Percentiles rank a stretch among this genome's conserved stretches.
Evolutionary conservation across 2,888 invertebrate species (phyloP).

Genomic region (Dicyrtoma fusca): DNA sequence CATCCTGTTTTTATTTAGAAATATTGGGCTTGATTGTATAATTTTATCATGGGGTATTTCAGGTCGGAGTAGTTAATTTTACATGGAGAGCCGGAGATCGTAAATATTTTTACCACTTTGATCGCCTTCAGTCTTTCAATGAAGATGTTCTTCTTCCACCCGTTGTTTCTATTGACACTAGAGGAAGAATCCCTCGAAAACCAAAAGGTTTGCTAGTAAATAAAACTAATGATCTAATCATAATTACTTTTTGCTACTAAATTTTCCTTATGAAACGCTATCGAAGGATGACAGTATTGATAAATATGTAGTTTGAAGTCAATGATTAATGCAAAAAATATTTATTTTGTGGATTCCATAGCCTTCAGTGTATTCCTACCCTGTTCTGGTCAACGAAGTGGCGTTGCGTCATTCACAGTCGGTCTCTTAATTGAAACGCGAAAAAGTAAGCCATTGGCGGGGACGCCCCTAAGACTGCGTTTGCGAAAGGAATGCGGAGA

Average conservation of each 20-base stretch:
- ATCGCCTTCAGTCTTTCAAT: slow-evolving; percentile 80
- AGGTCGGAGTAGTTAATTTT: slow-evolving; percentile 79
- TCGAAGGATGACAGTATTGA: no score
- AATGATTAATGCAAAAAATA: slow-evolving; percentile 45
- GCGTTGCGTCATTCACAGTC: slow-evolving; percentile 83
- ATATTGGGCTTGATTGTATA: no score
- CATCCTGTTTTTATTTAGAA: no score
- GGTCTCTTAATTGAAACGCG: slow-evolving; percentile 81
- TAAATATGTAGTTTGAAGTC: no score
- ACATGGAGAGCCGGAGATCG: slow-evolving; percentile 80
- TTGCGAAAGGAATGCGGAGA: slow-evolving; percentile 91
- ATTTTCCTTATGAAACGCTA: no score
- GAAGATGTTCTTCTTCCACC: slow-evolving; percentile 82
- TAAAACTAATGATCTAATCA: no score
- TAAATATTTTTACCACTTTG: slow-evolving; percentile 76
- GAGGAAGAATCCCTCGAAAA: slow-evolving; percentile 81
- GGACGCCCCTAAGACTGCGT: slow-evolving; percentile 83
- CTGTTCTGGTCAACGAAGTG: slow-evolving; percentile 84
- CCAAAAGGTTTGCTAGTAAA: slow-evolving; percentile 70
- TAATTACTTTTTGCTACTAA: no score
- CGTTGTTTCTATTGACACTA: slow-evolving; percentile 82
- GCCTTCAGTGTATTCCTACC: slow-evolving; percentile 87
- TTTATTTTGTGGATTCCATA: slow-evolving; percentile 58
- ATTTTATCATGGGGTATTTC: no score
- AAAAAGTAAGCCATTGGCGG: slow-evolving; percentile 77